Base-by-base conservation (phyloP, 2,113 vertebrate genomes). In the Donacobius atricapilla region DNA sequence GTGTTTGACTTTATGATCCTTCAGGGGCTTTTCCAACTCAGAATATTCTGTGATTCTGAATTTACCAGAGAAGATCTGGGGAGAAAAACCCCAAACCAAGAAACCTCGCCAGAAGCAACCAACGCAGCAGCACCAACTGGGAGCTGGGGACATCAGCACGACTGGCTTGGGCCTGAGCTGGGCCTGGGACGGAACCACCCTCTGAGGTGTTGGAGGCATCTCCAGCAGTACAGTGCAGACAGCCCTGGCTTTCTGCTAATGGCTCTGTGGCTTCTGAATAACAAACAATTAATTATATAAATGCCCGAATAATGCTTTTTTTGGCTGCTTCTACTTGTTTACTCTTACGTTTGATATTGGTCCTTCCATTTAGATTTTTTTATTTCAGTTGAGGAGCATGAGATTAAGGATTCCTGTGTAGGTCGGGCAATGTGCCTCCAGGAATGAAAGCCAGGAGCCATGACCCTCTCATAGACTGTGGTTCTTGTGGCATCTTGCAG, bases 351-450 rank as follows among this genome's bases (percentile, higher is more conserved):
- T 81, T 71, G 13, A 39, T 53, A 13, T 11, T 11, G 8, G 57
- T 76, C 31, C 35, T 71, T 42, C 40, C 44, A 1, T 68, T 78
- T 58, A 14, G 31, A 31, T 47, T 9, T 66, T 66, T 50, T 28
- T 20, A 11, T 60, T 60, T 60, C 53, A 66, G 16, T 27, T 28
- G 25, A 80, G 31, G 44, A 54, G 1, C 22, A 7, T 22, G 7
- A 47, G 44, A 7, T 53, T 9, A n/a, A 7, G 8, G 42, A 12
- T 47, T 57, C 24, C 9, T 48, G 19, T 8, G 10, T 7, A 33
- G 5, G 17, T 1, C 0, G 2, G 14, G 11, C 2, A 24, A 4
- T 19, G 30, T 4, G 2, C 12, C 44, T 47, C 11, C 10, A 8
- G 73, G 37, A 51, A 69, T 70, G 50, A 15, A 16, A 37, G 2